Conservation (phyloP, 2,113 vertebrate species). For the Chitala chitala region DNA sequence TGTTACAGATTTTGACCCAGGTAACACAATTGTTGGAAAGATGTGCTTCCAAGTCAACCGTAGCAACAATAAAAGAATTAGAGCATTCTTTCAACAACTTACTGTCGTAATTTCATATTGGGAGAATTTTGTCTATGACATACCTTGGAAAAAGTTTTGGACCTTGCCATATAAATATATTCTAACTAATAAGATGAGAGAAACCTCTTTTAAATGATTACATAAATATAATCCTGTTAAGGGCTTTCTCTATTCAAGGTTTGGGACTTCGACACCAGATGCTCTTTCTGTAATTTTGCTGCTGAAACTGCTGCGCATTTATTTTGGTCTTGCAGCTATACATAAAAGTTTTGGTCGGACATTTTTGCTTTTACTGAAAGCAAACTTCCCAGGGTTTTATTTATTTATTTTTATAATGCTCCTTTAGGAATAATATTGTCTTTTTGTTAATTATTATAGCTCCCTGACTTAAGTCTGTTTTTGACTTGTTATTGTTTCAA, state of each 20-base stretch:
- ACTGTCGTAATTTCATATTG: background rate
- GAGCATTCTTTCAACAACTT: background rate
- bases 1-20: background rate
- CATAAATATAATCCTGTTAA: background rate
- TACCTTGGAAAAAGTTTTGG: slow-evolving; percentile 3
- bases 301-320: background rate
- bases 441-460: too few species aligned
- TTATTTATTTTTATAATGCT: too few species aligned
- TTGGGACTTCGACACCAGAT: background rate
- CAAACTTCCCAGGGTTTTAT: too few species aligned
- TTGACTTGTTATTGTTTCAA: too few species aligned
- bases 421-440: too few species aligned
- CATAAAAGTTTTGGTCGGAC: background rate
- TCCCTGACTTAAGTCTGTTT: too few species aligned
- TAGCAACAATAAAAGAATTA: background rate
- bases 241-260: background rate
- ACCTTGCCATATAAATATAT: background rate
- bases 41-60: background rate
- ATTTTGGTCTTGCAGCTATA: background rate
- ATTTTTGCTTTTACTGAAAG: background rate
- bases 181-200: background rate
- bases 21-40: background rate
- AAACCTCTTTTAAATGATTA: background rate
- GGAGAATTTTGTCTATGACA: background rate
- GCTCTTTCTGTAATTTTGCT: background rate